A percentile compares a stretch with the other conserved stretches of the same genome.
Conservation (phyloP, 2,888 invertebrate genomes). For the Heliothis peltigera region DNA sequence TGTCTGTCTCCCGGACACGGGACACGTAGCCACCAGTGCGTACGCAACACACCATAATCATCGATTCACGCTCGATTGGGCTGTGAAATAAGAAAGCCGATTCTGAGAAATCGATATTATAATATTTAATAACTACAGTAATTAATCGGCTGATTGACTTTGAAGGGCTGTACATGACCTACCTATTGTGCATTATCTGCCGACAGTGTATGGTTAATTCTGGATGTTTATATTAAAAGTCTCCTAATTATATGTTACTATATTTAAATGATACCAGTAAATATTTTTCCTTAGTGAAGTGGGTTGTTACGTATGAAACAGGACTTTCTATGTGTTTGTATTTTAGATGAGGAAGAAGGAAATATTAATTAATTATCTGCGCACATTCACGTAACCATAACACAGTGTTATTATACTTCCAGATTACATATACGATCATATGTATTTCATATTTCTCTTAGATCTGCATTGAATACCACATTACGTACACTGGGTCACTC, state of each 20-base stretch:
- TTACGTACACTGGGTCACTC: not conserved
- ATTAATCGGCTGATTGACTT: slow-evolving; percentile 35
- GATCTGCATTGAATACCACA: no score
- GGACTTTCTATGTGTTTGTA: slow-evolving; percentile 21
- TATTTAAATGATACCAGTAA: no score
- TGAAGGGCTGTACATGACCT: slow-evolving; percentile 19
- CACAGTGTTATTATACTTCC: slow-evolving; percentile 4
- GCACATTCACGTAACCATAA: not conserved
- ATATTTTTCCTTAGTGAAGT: slow-evolving; percentile 2
- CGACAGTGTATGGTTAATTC: not conserved
- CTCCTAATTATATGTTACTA: no score
- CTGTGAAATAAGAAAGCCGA: slow-evolving; percentile 58
- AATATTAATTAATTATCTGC: slow-evolving; percentile 8
- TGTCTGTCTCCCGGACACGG: slow-evolving; percentile 11
- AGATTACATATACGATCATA: not conserved
- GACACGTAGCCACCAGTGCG: slow-evolving; percentile 23
- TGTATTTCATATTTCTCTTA: no score
- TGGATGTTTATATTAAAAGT: no score
- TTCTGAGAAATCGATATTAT: slow-evolving; percentile 56
- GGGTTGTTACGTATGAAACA: slow-evolving; percentile 4
- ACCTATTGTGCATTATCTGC: not conserved
- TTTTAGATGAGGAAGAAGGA: slow-evolving; percentile 30
- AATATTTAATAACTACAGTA: slow-evolving; percentile 17
- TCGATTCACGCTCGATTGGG: slow-evolving; percentile 53
- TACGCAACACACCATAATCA: slow-evolving; percentile 43